Percentiles rank a stretch among this genome's conserved stretches.
phyloP scores from a whole-genome alignment of 1,140 invertebrate genomes.

The Heliconius hermathena region DNA sequence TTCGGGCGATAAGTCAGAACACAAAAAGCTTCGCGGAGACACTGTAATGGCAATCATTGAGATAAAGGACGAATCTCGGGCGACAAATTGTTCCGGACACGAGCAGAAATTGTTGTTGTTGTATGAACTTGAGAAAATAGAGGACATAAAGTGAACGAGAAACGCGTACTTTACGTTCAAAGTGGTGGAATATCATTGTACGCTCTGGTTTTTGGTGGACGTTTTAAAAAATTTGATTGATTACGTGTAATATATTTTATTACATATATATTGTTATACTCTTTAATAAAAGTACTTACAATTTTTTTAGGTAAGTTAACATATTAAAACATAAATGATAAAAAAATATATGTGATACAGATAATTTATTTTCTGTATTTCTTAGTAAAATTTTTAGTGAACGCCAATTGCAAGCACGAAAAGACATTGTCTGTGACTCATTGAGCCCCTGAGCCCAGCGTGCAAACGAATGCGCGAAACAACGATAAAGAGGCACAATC shows the following conservation, averaged over 20 bases:
- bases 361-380: no score
- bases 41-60: conserved; percentile 14
- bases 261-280: no score
- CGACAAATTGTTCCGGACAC: conserved; percentile 17
- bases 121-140: background rate
- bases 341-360: no score
- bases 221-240: background rate
- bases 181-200: background rate
- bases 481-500: no score
- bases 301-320: no score
- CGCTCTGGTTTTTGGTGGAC: background rate
- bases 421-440: no score
- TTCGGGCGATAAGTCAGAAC: conserved; percentile 19
- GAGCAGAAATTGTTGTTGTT: background rate
- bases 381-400: no score
- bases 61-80: conserved; percentile 19
- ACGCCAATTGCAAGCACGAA: no score
- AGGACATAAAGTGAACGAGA: background rate
- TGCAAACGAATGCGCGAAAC: no score
- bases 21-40: conserved; percentile 11
- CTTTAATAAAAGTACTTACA: no score
- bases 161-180: background rate
- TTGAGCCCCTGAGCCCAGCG: no score
- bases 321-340: no score
- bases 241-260: background rate